Evolutionary conservation across 2,888 invertebrate genomes (phyloP).

Genomic region (Lycocerus yunnanus): DNA sequence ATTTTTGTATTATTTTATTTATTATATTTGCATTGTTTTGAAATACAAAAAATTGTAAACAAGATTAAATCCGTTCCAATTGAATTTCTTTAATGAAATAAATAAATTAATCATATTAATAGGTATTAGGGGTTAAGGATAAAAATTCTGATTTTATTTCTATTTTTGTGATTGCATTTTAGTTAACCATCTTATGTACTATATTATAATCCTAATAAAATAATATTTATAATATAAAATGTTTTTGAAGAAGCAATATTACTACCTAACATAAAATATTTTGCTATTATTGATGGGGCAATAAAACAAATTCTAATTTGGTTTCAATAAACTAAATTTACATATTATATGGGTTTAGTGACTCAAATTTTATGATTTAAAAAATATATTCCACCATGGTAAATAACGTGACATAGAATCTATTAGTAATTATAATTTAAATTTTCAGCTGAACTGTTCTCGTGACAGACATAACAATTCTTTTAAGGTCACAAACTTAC

Average conservation of each 20-base stretch:
- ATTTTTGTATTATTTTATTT: no score
- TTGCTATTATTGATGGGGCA: neutral
- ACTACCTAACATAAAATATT: neutral
- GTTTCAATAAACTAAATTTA: neutral
- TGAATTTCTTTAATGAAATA: no score
- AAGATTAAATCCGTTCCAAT: no score
- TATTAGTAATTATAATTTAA: neutral
- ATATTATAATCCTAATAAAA: neutral
- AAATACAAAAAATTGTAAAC: no score
- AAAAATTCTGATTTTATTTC: no score
- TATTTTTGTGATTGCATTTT: no score
- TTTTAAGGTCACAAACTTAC: neutral
- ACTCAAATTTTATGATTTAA: neutral
- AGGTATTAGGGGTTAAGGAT: no score
- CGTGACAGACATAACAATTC: neutral
- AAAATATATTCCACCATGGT: neutral
- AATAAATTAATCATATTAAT: no score
- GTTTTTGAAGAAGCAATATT: neutral
- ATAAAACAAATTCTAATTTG: neutral
- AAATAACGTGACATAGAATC: neutral
- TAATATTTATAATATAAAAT: neutral
- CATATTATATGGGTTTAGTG: no score
- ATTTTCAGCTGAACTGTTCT: neutral
- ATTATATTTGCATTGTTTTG: no score
- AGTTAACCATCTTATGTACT: no score